These are phyloP conservation scores for Merops nubicus DNA, from an alignment of 2,113 vertebrate genomes.

Conservation along the genomic window DNA sequence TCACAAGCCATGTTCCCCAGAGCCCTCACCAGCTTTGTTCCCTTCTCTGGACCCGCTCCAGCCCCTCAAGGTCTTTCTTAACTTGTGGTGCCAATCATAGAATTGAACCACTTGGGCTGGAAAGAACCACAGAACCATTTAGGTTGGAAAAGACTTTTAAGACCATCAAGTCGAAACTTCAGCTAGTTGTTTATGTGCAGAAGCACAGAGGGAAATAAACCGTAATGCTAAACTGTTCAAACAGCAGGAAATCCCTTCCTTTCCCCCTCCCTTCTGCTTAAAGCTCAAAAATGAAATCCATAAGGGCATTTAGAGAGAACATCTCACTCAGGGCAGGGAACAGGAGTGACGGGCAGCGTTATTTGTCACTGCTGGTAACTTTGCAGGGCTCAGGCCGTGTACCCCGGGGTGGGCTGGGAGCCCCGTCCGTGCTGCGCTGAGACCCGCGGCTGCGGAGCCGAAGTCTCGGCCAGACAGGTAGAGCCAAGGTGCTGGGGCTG, in stretches of 20 bases:
- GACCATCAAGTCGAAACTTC: neutral
- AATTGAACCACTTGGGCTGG: no score
- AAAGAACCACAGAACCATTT: neutral
- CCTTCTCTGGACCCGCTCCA: no score
- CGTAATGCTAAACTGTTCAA: neutral
- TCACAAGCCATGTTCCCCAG: no score
- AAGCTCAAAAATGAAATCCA: conserved; percentile 54
- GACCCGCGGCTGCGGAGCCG: conserved; percentile 51
- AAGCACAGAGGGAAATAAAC: neutral
- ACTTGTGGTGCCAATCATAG: no score
- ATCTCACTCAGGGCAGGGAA: conserved; percentile 47
- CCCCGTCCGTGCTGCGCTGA: conserved; percentile 43
- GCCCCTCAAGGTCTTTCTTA: no score
- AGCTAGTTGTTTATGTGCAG: neutral
- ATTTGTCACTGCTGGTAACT: conserved; percentile 66
- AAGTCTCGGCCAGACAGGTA: conserved; percentile 81
- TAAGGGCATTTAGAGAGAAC: conserved; percentile 10
- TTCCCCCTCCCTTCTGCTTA: neutral
- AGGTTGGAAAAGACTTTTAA: neutral
- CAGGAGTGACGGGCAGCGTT: conserved; percentile 50
- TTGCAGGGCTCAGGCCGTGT: conserved; percentile 51
- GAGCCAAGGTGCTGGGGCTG: conserved; percentile 60
- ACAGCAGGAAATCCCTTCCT: neutral
- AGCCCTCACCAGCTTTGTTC: no score
- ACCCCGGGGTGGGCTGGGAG: conserved; percentile 42